Percentiles rank a stretch among this genome's conserved stretches.
phyloP scores from a whole-genome alignment of 2,797 vertebrate species.

The Epinephelus malabaricus region DNA sequence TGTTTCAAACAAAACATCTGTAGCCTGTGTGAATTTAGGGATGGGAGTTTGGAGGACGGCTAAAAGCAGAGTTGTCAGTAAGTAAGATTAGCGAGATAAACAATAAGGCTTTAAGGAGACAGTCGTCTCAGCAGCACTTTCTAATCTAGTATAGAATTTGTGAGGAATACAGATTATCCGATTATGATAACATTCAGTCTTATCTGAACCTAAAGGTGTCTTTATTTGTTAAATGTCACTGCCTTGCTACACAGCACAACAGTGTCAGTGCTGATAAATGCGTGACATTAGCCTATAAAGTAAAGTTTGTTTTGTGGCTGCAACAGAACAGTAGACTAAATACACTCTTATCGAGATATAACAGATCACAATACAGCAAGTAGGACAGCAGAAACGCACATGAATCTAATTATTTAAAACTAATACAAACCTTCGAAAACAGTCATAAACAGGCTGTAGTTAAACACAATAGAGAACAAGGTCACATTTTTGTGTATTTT shows the following conservation, averaged over 20 bases:
- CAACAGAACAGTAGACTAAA: constrained; percentile 13
- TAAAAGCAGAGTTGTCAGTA: constrained; percentile 51
- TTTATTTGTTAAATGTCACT: constrained; percentile 42
- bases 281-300: constrained; percentile 8
- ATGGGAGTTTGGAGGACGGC: constrained; percentile 32
- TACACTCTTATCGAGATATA: not conserved
- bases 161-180: constrained; percentile 34
- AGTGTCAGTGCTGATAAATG: constrained; percentile 31
- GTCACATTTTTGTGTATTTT: not conserved
- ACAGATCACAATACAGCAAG: not conserved
- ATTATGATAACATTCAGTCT: constrained; percentile 59
- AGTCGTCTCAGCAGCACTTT: constrained; percentile 31
- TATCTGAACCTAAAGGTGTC: constrained; percentile 31
- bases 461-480: not conserved
- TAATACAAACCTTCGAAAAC: not conserved
- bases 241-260: not conserved
- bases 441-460: not conserved
- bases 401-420: not conserved
- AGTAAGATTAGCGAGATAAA: constrained; percentile 56
- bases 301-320: not conserved
- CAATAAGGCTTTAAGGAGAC: constrained; percentile 14
- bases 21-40: constrained; percentile 37
- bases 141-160: constrained; percentile 25
- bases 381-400: not conserved
- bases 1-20: constrained; percentile 62